phyloP scores from a whole-genome alignment of 2,888 invertebrate genomes.

The Agrotis puta region DNA sequence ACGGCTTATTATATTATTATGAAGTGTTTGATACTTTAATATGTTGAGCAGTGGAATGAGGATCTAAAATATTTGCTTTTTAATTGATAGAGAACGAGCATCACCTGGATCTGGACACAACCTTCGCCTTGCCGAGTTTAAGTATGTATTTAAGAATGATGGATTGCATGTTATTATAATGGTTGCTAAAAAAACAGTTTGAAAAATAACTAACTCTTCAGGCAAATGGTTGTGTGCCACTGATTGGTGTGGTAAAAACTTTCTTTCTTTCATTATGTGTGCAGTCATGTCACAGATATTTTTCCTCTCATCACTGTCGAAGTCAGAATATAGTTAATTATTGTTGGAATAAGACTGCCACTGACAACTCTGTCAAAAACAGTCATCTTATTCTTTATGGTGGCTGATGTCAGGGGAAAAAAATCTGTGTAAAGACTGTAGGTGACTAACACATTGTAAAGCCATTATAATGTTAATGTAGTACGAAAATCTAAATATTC shows the following conservation, averaged over 20 bases:
- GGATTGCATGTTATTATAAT: neutral
- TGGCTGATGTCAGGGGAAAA: neutral
- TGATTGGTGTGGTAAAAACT: neutral
- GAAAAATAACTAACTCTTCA: neutral
- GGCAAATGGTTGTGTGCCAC: constrained; percentile 18
- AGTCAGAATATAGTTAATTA: neutral
- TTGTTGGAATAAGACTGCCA: neutral
- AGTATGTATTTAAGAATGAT: constrained; percentile 8
- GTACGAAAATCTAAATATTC: constrained; percentile 17
- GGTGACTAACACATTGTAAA: constrained; percentile 4
- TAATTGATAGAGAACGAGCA: constrained; percentile 12
- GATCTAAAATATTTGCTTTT: constrained; percentile 13
- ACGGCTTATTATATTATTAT: constrained; percentile 5
- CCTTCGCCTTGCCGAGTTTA: neutral
- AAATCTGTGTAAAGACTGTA: neutral
- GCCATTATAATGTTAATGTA: neutral
- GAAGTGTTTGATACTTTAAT: constrained; percentile 15
- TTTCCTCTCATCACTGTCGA: neutral
- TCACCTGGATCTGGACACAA: neutral
- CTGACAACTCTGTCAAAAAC: neutral
- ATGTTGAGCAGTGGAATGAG: constrained; percentile 25
- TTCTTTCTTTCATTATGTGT: constrained; percentile 1
- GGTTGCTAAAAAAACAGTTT: neutral
- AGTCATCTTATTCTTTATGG: neutral
- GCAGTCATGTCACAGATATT: constrained; percentile 2